Percentiles rank a stretch among this genome's conserved stretches.
Evolutionary conservation across 2,797 vertebrate species (phyloP).

Genomic region (Lacerta agilis): DNA sequence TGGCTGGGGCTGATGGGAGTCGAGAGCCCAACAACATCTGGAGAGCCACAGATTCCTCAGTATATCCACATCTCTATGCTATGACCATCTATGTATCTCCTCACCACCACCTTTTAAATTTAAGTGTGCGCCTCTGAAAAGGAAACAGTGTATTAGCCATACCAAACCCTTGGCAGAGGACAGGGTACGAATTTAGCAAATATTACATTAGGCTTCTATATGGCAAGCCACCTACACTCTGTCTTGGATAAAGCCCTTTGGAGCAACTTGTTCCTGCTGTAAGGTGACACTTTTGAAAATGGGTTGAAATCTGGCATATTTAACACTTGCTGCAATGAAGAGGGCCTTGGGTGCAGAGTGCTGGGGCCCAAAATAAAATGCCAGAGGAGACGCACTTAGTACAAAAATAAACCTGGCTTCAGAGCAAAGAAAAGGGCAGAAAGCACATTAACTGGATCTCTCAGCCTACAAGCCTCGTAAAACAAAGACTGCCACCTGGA

Average conservation of each 20-base stretch:
- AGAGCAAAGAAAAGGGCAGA: background rate
- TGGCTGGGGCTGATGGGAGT: too few relatives aligned
- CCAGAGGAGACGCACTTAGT: background rate
- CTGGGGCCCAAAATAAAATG: background rate
- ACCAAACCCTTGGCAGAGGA: background rate
- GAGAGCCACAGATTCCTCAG: too few relatives aligned
- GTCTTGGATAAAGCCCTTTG: background rate
- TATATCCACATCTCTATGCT: background rate
- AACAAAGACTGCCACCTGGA: constrained; percentile 7
- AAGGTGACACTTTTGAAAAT: background rate
- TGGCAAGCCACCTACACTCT: background rate
- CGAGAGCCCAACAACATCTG: too few relatives aligned
- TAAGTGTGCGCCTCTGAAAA: background rate
- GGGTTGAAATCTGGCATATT: background rate
- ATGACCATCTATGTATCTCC: background rate
- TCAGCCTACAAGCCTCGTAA: background rate
- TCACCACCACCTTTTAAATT: background rate
- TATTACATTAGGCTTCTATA: background rate
- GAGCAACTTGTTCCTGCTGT: background rate
- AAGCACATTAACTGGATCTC: background rate
- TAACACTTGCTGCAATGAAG: background rate
- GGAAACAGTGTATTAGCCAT: background rate
- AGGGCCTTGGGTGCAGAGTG: background rate
- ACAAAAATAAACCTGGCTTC: background rate
- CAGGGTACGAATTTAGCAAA: background rate